A percentile compares a stretch with the other conserved stretches of the same genome.
Evolutionary conservation across 2,888 invertebrate genomes (phyloP).

Genomic region (Rhamphomyia laevipes): DNA sequence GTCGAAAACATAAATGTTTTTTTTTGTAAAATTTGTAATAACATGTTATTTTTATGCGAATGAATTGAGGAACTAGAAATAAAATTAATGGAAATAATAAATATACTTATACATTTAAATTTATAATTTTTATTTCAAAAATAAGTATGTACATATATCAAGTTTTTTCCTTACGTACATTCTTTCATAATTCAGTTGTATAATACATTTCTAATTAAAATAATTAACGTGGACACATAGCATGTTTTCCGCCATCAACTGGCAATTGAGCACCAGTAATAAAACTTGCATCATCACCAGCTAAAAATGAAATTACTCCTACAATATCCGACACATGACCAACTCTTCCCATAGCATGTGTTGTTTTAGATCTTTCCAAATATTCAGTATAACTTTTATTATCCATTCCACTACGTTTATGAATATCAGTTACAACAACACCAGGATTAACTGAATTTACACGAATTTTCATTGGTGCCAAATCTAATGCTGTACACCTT

Average conservation of each 20-base stretch:
- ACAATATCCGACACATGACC: conserved; percentile 77
- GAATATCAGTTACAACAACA: conserved; percentile 74
- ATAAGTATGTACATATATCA: too few relatives aligned
- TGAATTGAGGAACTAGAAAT: too few relatives aligned
- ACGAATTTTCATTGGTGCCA: conserved; percentile 63
- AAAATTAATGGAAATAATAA: too few relatives aligned
- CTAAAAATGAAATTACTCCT: conserved; percentile 75
- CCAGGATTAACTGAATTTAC: conserved; percentile 91
- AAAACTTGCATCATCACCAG: conserved; percentile 58
- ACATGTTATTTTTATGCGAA: too few relatives aligned
- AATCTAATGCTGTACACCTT: conserved; percentile 71
- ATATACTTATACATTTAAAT: too few relatives aligned
- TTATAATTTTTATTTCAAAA: too few relatives aligned
- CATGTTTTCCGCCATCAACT: conserved; percentile 49
- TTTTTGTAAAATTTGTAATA: too few relatives aligned
- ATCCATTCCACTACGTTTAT: conserved; percentile 62
- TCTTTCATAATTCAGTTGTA: too few relatives aligned
- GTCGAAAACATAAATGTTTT: too few relatives aligned
- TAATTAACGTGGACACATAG: conserved; percentile 53
- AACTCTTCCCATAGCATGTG: conserved; percentile 79
- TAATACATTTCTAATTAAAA: too few relatives aligned
- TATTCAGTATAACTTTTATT: conserved; percentile 65
- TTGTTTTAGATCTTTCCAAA: conserved; percentile 63
- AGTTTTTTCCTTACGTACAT: too few relatives aligned
- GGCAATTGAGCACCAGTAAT: conserved; percentile 60